Evolutionary conservation across 2,113 vertebrate genomes (phyloP).

Genomic region (Verasper variegatus): DNA sequence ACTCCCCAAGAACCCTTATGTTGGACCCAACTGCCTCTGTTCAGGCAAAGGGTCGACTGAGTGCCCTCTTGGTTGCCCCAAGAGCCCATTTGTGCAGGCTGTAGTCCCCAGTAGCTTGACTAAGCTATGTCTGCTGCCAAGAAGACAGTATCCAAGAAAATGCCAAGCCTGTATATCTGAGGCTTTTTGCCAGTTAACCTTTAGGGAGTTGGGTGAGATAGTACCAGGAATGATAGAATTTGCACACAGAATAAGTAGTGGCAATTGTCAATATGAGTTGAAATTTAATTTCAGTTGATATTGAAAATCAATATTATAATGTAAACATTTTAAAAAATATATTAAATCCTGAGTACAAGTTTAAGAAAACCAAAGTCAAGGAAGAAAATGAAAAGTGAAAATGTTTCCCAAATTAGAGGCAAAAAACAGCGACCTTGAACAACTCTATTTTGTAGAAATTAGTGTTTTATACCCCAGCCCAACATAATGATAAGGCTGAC

Average conservation of each 20-base stretch:
- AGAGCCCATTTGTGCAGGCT: neutral
- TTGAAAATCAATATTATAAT: too few species aligned
- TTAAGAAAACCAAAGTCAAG: too few species aligned
- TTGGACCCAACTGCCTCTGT: neutral
- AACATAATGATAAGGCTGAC: neutral
- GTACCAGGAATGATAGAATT: neutral
- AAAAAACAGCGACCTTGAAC: neutral
- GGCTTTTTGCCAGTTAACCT: too few species aligned
- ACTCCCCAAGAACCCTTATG: neutral
- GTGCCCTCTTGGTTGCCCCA: neutral
- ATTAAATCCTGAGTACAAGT: too few species aligned
- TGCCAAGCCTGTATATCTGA: neutral
- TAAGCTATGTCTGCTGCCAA: neutral
- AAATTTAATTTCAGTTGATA: too few species aligned
- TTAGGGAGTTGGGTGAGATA: neutral
- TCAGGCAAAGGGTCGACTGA: neutral
- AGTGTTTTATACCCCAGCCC: neutral
- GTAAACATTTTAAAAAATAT: too few species aligned
- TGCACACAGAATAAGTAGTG: neutral
- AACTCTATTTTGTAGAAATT: neutral
- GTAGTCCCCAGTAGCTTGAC: neutral
- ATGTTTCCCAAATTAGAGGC: neutral
- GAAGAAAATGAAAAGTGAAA: neutral
- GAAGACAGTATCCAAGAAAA: neutral
- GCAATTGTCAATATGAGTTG: neutral